Evolutionary conservation across 2,113 vertebrate species (phyloP), one percentile per base, ranked within the genome.

Genomic region (Lutjanus erythropterus): DNA sequence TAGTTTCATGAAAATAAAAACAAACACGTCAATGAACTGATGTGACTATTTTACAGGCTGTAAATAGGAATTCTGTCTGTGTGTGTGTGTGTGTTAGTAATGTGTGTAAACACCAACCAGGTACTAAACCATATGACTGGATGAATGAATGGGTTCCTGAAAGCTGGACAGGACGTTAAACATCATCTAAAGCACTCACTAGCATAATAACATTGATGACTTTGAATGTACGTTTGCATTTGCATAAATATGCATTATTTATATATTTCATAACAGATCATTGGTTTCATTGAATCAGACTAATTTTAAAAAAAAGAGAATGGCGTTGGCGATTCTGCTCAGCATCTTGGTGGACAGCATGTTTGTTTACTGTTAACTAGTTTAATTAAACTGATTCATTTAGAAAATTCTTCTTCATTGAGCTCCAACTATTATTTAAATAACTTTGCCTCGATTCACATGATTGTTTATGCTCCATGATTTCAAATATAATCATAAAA

Each of bases 311-410:
- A 47, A 11, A 47, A 18, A 35, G 8, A 27, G 35, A 18, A n/a
- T 19, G 27, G 33, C 29, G 46, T 31, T 29, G 42, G 35, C 3
- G 29, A 52, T 31, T 59, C 19, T 52, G 73, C 44, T 23, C 9
- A n/a, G 56, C 37, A 55, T 47, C 56, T 6, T 1, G 14, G 37
- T 15, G 9, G 50, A 23, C 25, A 71, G 58, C 52, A 56, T 50
- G 69, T 78, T 39, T 47, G 23, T 15, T 70, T 73, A 42, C 46
- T 88, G 86, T 85, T 85, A 88, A 88, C 83, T 85, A 47, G 55
- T 78, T 64, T 19, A 9, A 42, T 67, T n/a, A 31, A n/a, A 29
- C 60, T 53, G 52, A 8, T 66, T 73, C 5, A 42, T 55, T 66
- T 35, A 23, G 33, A 65, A 37, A 49, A 71, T 19, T 66, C 46